Base-by-base conservation (phyloP, 2,888 invertebrate species). In the Eristalis intricaria region DNA sequence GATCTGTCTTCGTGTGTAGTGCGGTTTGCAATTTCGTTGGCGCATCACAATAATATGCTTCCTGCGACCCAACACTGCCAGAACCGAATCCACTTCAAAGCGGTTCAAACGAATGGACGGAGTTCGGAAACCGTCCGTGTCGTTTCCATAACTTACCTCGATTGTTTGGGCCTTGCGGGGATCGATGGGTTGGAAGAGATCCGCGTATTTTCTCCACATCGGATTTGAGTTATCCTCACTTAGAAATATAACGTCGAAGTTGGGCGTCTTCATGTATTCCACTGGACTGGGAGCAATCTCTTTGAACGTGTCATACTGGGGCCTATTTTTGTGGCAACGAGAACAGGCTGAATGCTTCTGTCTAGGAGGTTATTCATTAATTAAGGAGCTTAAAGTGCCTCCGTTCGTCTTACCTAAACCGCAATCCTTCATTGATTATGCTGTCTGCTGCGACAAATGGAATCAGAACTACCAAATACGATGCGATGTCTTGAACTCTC, bases 1-100 rank as follows among this genome's bases (percentile, higher is more conserved):
- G 22, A n/a, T 58, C 13, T n/a, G 26, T 64, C n/a, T 43, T 22
- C 29, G 15, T n/a, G 58, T 61, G 19, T 50, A 87, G 84, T 69
- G 29, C 58, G 75, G 71, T 56, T 65, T 80, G 69, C 87, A 87
- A 56, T 88, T 60, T 26, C 88, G 76, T 70, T 84, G 88, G n/a
- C 81, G 74, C 35, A 88, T 35, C n/a, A 88, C 77, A 32, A 88
- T 81, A 4, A 88, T 88, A 13, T 84, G 88, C 23, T 88, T 84
- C 43, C 70, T 88, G 65, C 56, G 32, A 65, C 88, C 84, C 84
- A 88, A 66, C 56, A 63, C 35, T 29, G 79, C 79, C 63, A 87
- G 79, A 29, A 88, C 70, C 74, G 88, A 73, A 70, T 88, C 88
- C 19, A 84, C 65, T 61, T 81, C 84, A n/a, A 74, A 76, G 68